phyloP scores from a whole-genome alignment of 2,888 invertebrate species.

The Agrotis ipsilon region DNA sequence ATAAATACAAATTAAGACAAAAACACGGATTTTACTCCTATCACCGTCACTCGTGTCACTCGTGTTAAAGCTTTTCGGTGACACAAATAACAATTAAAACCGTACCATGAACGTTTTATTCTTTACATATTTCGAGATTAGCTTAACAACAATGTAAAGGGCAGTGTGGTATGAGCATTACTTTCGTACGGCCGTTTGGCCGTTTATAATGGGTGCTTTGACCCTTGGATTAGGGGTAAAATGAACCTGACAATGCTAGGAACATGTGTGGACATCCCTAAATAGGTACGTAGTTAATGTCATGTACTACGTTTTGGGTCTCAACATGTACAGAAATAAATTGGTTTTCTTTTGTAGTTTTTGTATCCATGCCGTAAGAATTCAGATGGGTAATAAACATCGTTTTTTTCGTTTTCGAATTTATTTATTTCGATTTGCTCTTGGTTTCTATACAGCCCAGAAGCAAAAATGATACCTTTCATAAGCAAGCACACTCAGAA shows the following conservation, averaged over 20 bases:
- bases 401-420: too few relatives aligned
- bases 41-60: slow-evolving; percentile 19
- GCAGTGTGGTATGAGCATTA: slow-evolving; percentile 22
- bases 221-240: slow-evolving; percentile 32
- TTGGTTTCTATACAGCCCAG: too few relatives aligned
- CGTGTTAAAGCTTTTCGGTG: slow-evolving; percentile 19
- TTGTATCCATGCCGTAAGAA: not conserved
- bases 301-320: not conserved
- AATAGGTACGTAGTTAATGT: slow-evolving; percentile 1
- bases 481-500: too few relatives aligned
- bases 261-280: slow-evolving; percentile 21
- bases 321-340: not conserved
- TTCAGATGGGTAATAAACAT: not conserved
- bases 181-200: slow-evolving; percentile 18
- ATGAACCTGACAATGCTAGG: slow-evolving; percentile 23
- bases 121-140: slow-evolving; percentile 49
- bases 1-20: not conserved
- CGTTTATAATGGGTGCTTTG: slow-evolving; percentile 30
- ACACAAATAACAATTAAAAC: slow-evolving; percentile 51
- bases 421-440: too few relatives aligned
- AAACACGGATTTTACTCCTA: slow-evolving; percentile 5
- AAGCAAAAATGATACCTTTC: too few relatives aligned
- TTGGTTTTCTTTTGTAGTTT: not conserved
- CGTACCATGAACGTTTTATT: slow-evolving; percentile 49
- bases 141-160: slow-evolving; percentile 35